phyloP scores from a whole-genome alignment of 2,113 vertebrate species.

The Aptenodytes forsteri region DNA sequence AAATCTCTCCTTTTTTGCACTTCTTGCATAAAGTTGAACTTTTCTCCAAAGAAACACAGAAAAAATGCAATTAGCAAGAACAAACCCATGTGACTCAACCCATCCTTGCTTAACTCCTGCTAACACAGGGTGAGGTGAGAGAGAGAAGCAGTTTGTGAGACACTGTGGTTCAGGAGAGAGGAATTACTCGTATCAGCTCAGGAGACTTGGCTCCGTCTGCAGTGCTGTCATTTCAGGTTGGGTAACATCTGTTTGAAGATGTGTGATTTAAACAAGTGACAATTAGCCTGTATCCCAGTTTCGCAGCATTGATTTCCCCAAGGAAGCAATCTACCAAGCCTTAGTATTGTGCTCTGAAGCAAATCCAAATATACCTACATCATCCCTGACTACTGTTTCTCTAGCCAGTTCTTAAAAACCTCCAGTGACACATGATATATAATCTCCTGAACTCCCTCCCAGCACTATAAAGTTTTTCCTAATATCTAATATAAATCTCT shows the following conservation, averaged over 20 bases:
- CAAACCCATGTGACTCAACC: neutral
- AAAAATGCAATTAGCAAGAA: neutral
- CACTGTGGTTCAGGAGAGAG: neutral
- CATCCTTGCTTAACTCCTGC: neutral
- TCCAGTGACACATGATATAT: neutral
- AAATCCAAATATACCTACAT: neutral
- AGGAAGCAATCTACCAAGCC: neutral
- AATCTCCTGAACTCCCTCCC: neutral
- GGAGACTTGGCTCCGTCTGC: neutral
- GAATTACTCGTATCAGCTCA: accelerated
- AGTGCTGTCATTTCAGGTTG: neutral
- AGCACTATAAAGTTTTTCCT: neutral
- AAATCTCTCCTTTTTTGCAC: neutral
- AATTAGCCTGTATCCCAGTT: neutral
- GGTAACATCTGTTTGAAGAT: neutral
- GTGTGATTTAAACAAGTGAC: neutral
- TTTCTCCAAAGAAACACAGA: neutral
- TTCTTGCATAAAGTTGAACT: neutral
- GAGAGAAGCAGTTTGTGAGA: neutral
- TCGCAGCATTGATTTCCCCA: neutral
- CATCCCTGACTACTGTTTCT: neutral
- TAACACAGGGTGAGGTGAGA: neutral
- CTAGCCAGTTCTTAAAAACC: neutral
- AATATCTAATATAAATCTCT: neutral
- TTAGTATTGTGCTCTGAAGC: neutral